Evolutionary conservation across 1,140 invertebrate species (phyloP).

Genomic region (Diprion similis): DNA sequence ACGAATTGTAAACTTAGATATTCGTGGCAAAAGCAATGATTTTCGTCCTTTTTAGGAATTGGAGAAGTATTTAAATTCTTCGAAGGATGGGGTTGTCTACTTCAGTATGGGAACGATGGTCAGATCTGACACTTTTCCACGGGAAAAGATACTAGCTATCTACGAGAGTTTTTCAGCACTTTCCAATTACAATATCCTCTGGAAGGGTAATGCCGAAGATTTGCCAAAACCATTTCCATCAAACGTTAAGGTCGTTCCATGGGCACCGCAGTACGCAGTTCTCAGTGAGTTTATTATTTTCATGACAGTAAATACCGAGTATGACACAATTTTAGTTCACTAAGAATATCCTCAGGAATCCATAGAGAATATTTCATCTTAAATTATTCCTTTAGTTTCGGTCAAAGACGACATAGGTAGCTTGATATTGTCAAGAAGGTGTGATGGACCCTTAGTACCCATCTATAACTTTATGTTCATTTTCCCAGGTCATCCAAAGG

Average conservation of each 20-base stretch:
- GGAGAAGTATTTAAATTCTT: constrained; percentile 70
- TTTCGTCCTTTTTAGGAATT: constrained; percentile 62
- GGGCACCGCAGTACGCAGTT: constrained; percentile 71
- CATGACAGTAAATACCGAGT: too few relatives aligned
- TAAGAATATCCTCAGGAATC: too few relatives aligned
- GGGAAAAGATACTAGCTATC: constrained; percentile 30
- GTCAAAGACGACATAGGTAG: too few relatives aligned
- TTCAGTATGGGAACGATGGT: constrained; percentile 76
- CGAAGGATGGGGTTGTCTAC: constrained; percentile 72
- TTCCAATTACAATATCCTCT: constrained; percentile 40
- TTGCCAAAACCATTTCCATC: constrained; percentile 57
- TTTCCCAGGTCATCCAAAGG: constrained; percentile 33
- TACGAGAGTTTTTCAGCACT: constrained; percentile 43
- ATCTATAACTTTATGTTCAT: too few relatives aligned
- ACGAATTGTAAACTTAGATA: too few relatives aligned
- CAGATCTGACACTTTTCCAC: constrained; percentile 65
- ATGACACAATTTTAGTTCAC: too few relatives aligned
- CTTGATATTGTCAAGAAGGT: too few relatives aligned
- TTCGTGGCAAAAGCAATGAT: too few relatives aligned
- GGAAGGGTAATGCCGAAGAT: constrained; percentile 37
- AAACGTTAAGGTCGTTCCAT: constrained; percentile 67
- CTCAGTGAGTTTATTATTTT: constrained; percentile 56
- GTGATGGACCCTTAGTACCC: too few relatives aligned
- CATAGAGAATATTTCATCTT: too few relatives aligned
- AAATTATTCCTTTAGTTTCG: too few relatives aligned